A percentile compares a stretch with the other conserved stretches of the same genome.
These are phyloP conservation scores for Macropus fuliginosus DNA, from an alignment of 2,797 vertebrate genomes.

Conservation along the genomic window DNA sequence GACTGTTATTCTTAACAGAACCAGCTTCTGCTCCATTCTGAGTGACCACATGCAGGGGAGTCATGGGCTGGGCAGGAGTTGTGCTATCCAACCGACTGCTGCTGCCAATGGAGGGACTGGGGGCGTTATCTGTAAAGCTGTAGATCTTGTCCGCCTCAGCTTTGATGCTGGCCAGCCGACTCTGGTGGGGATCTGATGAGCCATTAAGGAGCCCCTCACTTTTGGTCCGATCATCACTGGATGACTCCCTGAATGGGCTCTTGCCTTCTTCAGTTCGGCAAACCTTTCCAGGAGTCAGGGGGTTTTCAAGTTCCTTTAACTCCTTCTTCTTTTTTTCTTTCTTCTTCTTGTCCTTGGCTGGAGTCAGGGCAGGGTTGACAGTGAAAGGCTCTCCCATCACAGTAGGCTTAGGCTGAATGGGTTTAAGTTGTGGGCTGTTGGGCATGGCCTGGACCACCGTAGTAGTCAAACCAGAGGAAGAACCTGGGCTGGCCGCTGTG, in stretches of 20 bases:
- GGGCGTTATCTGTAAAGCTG: constrained; percentile 98
- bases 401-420: constrained; percentile 93
- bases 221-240: constrained; percentile 88
- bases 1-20: constrained; percentile 98
- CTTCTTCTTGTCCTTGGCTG: constrained; percentile 97
- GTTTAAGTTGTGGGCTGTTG: constrained; percentile 95
- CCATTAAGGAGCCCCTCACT: constrained; percentile 93
- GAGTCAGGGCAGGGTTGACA: constrained; percentile 90
- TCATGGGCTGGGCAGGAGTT: constrained; percentile 91
- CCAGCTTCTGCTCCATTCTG: constrained; percentile 97
- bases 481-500: constrained; percentile 91
- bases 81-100: constrained; percentile 93
- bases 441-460: constrained; percentile 94
- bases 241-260: constrained; percentile 90
- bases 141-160: constrained; percentile 99
- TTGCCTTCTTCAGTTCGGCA: constrained; percentile 93
- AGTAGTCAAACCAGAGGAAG: constrained; percentile 88
- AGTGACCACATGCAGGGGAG: constrained; percentile 92
- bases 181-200: constrained; percentile 95
- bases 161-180: constrained; percentile 98
- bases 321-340: constrained; percentile 98
- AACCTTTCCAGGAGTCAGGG: constrained; percentile 91
- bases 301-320: constrained; percentile 92
- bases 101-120: constrained; percentile 97
- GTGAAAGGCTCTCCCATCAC: constrained; percentile 91